phyloP scores from a whole-genome alignment of 2,797 vertebrate genomes.

The Anguilla pacifica region DNA sequence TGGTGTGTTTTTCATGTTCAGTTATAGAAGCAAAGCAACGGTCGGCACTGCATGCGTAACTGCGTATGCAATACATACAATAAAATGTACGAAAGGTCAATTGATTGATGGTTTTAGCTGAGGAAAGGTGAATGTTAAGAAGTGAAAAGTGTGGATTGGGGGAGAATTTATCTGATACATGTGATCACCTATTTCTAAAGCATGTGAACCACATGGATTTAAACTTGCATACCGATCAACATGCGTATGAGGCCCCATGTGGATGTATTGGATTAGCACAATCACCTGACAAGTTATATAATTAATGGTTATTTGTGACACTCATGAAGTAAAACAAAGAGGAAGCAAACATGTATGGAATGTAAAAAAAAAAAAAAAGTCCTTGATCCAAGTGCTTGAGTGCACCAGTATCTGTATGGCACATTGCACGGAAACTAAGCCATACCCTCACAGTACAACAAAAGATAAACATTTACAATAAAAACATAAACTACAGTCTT shows the following conservation, averaged over 20 bases:
- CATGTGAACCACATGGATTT: neutral
- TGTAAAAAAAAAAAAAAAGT: neutral
- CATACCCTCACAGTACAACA: neutral
- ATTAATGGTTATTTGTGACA: neutral
- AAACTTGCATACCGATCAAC: neutral
- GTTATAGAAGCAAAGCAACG: slow-evolving; percentile 19
- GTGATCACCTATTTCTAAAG: neutral
- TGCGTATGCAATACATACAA: neutral
- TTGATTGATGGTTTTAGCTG: neutral
- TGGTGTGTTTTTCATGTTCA: slow-evolving; percentile 9
- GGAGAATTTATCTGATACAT: no score
- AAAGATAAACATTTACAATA: neutral
- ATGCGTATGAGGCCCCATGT: neutral
- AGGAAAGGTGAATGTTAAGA: neutral
- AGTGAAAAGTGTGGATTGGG: neutral
- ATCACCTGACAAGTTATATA: neutral
- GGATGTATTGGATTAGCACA: neutral
- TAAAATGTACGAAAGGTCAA: neutral
- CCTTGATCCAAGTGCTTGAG: neutral
- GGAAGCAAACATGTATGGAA: neutral
- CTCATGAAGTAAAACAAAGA: neutral
- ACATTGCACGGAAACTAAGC: neutral
- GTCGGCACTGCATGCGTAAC: slow-evolving; percentile 23
- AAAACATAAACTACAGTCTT: neutral
- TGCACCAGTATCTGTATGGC: neutral